A percentile compares a stretch with the other conserved stretches of the same genome.
phyloP scores from a whole-genome alignment of 2,113 vertebrate species.

The Mugil cephalus region DNA sequence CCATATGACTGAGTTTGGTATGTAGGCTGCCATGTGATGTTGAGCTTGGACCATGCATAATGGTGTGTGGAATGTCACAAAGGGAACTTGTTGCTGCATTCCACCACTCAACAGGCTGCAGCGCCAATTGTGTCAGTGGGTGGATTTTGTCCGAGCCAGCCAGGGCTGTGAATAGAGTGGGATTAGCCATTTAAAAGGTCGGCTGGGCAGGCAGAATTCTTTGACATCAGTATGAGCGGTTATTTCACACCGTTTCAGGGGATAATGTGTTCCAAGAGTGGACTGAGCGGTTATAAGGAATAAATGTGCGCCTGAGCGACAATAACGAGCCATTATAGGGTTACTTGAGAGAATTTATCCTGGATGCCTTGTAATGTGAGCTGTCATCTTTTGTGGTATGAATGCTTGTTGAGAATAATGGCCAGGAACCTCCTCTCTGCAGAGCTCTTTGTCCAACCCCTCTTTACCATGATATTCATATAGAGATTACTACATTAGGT shows the following conservation, averaged over 20 bases:
- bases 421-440: background rate
- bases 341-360: constrained; percentile 7
- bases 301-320: background rate
- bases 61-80: constrained; percentile 80
- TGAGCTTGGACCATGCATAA: constrained; percentile 56
- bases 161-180: constrained; percentile 62
- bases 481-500: constrained; percentile 4
- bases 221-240: constrained; percentile 23
- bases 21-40: constrained; percentile 74
- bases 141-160: constrained; percentile 63
- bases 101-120: constrained; percentile 74
- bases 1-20: constrained; percentile 50
- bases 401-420: constrained; percentile 33
- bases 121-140: constrained; percentile 81
- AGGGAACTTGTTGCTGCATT: constrained; percentile 82
- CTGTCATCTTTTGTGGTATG: constrained; percentile 25
- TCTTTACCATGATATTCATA: constrained; percentile 6
- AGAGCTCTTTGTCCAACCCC: background rate
- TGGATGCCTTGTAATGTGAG: constrained; percentile 17
- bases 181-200: constrained; percentile 67
- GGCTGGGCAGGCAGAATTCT: constrained; percentile 37
- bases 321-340: constrained; percentile 11
- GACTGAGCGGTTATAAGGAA: constrained; percentile 30
- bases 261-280: constrained; percentile 4
- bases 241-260: constrained; percentile 29